Evolutionary conservation across 2,888 invertebrate species (phyloP).

Genomic region (Drosophila pseudotakahashii): DNA sequence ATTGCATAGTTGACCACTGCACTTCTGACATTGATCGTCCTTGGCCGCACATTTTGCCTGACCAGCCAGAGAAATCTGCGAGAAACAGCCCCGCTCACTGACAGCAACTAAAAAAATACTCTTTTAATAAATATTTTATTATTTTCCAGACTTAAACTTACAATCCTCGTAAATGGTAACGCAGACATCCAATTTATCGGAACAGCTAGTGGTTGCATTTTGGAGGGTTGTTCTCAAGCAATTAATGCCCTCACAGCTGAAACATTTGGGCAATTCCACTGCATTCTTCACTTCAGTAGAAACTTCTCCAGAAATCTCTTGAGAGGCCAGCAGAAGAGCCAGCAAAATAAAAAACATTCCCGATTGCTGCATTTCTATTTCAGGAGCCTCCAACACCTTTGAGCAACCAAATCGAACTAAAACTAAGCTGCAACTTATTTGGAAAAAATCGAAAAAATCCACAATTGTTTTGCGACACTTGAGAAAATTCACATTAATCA

Average conservation of each 20-base stretch:
- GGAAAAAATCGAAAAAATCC: slow-evolving; percentile 13
- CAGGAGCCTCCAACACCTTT: slow-evolving; percentile 21
- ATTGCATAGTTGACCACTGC: slow-evolving; percentile 77
- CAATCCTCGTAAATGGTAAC: slow-evolving; percentile 80
- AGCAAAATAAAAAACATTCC: slow-evolving; percentile 1
- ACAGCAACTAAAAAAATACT: slow-evolving; percentile 61
- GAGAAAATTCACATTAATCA: slow-evolving; percentile 25
- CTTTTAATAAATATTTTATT: neutral
- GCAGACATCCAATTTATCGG: slow-evolving; percentile 79
- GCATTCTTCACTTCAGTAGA: slow-evolving; percentile 21
- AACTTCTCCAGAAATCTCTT: slow-evolving; percentile 18
- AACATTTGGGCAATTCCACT: slow-evolving; percentile 62
- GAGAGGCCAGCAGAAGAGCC: slow-evolving; percentile 46
- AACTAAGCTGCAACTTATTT: slow-evolving; percentile 23
- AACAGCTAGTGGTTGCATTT: slow-evolving; percentile 65
- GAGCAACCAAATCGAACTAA: slow-evolving; percentile 51
- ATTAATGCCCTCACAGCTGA: slow-evolving; percentile 79
- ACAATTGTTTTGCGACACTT: slow-evolving; percentile 41
- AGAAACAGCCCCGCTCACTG: slow-evolving; percentile 75
- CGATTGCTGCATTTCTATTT: slow-evolving; percentile 42
- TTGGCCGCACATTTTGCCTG: slow-evolving; percentile 68
- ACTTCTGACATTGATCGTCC: slow-evolving; percentile 71
- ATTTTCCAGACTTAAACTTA: slow-evolving; percentile 46
- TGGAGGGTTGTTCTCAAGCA: slow-evolving; percentile 71
- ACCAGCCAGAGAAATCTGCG: slow-evolving; percentile 59